Conservation (phyloP, 2,888 invertebrate species). For the Molanna angustata region DNA sequence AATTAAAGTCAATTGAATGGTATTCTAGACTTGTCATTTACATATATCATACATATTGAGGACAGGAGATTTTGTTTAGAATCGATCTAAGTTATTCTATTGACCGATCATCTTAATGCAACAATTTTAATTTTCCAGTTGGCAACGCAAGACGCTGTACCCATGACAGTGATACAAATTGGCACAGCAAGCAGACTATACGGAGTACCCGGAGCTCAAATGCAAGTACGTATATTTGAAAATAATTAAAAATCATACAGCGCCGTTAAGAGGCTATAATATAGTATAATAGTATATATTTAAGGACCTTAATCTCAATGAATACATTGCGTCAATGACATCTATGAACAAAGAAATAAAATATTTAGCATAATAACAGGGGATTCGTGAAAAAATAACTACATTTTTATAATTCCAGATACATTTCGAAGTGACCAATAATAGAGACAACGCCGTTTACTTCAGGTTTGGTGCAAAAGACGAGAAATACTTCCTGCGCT, state of each 20-base stretch:
- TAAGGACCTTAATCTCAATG: too few relatives aligned
- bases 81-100: too few relatives aligned
- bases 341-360: not conserved
- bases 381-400: not conserved
- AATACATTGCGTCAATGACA: not conserved
- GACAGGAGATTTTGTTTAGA: too few relatives aligned
- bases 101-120: too few relatives aligned
- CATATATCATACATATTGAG: too few relatives aligned
- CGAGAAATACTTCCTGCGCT: conserved; percentile 56
- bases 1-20: too few relatives aligned
- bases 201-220: conserved; percentile 46
- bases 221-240: conserved; percentile 50
- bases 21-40: too few relatives aligned
- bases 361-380: not conserved
- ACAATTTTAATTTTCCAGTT: conserved; percentile 5
- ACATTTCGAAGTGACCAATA: conserved; percentile 73
- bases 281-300: too few relatives aligned
- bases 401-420: conserved; percentile 41
- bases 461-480: conserved; percentile 61
- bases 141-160: conserved; percentile 10
- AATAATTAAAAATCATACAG: too few relatives aligned
- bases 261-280: too few relatives aligned
- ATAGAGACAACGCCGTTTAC: conserved; percentile 54
- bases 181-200: conserved; percentile 47
- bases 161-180: conserved; percentile 43